These are phyloP conservation scores for Clarias batrachus DNA, from an alignment of 2,113 vertebrate species.

Conservation along the genomic window DNA sequence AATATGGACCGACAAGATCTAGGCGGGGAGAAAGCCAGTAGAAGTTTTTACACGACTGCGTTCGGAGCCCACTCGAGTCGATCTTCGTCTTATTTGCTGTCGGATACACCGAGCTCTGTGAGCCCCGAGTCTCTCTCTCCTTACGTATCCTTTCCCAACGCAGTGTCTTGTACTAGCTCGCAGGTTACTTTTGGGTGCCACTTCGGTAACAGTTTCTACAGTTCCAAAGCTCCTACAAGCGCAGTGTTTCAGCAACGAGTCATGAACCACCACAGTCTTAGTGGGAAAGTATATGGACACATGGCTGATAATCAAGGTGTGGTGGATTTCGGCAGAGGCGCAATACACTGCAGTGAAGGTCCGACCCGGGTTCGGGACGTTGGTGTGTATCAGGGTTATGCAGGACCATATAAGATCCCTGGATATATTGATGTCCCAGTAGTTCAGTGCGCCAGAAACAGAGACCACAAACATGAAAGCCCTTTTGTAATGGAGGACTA, in stretches of 20 bases:
- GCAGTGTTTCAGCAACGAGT: conserved; percentile 78
- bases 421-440: conserved; percentile 78
- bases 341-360: conserved; percentile 75
- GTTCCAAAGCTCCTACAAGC: conserved; percentile 81
- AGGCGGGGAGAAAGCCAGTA: conserved; percentile 70
- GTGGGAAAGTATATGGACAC: conserved; percentile 75
- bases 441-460: conserved; percentile 63
- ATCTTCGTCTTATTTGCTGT: conserved; percentile 62
- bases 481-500: conserved; percentile 82
- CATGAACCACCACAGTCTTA: conserved; percentile 75
- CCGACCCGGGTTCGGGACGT: conserved; percentile 77
- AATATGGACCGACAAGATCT: conserved; percentile 71
- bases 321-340: conserved; percentile 74
- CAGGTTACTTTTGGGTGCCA: conserved; percentile 80
- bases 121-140: conserved; percentile 50
- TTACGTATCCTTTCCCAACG: conserved; percentile 53
- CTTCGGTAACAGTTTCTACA: conserved; percentile 84
- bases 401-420: conserved; percentile 78
- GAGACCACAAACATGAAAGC: conserved; percentile 78
- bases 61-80: conserved; percentile 66
- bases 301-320: conserved; percentile 83
- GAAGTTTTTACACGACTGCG: conserved; percentile 72
- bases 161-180: conserved; percentile 64
- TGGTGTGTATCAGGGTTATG: conserved; percentile 81
- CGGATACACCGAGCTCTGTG: conserved; percentile 67